A percentile compares a stretch with the other conserved stretches of the same genome.
Evolutionary conservation across 2,113 vertebrate genomes (phyloP).

Genomic region (Corythaeola cristata): DNA sequence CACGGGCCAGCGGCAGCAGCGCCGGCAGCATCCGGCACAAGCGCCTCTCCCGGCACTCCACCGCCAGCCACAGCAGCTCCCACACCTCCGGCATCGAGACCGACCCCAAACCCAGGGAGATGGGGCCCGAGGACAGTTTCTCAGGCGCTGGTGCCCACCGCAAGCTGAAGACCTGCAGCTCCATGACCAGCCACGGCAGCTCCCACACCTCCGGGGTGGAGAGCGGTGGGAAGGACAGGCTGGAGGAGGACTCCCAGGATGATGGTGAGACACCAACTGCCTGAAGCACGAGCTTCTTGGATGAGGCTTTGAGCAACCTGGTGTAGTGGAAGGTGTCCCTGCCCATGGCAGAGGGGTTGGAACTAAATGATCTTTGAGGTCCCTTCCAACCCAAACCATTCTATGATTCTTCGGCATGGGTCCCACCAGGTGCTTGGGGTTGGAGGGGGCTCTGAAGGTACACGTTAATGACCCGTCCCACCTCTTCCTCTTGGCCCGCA

Average conservation of each 20-base stretch:
- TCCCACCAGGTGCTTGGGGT: accelerated
- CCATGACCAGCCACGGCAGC: slow-evolving; percentile 92
- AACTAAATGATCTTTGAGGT: too few relatives aligned
- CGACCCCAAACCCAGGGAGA: slow-evolving; percentile 76
- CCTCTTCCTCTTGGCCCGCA: slow-evolving; percentile 16
- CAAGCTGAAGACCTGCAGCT: slow-evolving; percentile 90
- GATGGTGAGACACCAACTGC: slow-evolving; percentile 77
- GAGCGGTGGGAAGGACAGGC: slow-evolving; percentile 90
- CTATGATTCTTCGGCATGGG: not conserved
- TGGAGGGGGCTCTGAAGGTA: not conserved
- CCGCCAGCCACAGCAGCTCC: slow-evolving; percentile 92
- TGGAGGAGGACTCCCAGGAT: slow-evolving; percentile 87
- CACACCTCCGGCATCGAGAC: slow-evolving; percentile 95
- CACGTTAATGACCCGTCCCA: accelerated
- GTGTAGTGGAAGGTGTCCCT: too few relatives aligned
- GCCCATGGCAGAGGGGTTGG: too few relatives aligned
- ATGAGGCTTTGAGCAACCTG: too few relatives aligned
- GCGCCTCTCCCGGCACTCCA: slow-evolving; percentile 90
- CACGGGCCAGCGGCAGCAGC: slow-evolving; percentile 93
- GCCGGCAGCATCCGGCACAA: slow-evolving; percentile 85
- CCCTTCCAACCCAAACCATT: too few relatives aligned
- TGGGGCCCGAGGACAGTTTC: slow-evolving; percentile 80
- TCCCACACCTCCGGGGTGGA: slow-evolving; percentile 95
- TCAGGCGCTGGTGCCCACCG: slow-evolving; percentile 75
- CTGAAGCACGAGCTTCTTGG: too few relatives aligned